Percentiles rank a stretch among this genome's conserved stretches.
Evolutionary conservation across 2,113 vertebrate genomes (phyloP).

Genomic region (Crotalus horridus): DNA sequence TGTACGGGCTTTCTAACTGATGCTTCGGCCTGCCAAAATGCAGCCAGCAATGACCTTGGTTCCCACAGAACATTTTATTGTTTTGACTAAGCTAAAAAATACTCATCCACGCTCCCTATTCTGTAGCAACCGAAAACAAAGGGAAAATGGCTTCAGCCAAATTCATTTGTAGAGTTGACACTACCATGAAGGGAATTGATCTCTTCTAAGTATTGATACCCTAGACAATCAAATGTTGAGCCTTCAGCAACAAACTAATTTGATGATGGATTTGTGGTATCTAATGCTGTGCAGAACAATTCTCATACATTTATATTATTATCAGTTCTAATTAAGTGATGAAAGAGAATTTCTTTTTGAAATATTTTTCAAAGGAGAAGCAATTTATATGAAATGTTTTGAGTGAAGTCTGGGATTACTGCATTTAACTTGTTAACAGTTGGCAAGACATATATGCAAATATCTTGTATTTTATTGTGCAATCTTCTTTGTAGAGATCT

Average conservation of each 20-base stretch:
- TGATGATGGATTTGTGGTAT: background rate
- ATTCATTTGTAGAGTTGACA: too few relatives aligned
- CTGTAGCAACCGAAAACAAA: too few relatives aligned
- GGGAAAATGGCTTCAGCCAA: too few relatives aligned
- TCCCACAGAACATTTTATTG: too few relatives aligned
- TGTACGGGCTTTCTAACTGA: too few relatives aligned
- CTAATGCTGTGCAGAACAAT: background rate
- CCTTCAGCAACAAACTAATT: background rate
- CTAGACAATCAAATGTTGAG: background rate
- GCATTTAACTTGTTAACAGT: background rate
- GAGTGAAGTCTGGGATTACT: background rate
- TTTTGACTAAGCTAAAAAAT: too few relatives aligned
- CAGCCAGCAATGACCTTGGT: too few relatives aligned
- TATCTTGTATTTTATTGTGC: background rate
- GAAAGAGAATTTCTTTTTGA: background rate
- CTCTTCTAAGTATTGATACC: background rate
- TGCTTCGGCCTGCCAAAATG: too few relatives aligned
- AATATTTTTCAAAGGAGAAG: background rate
- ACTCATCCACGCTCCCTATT: too few relatives aligned
- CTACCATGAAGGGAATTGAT: background rate
- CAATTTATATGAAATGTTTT: background rate
- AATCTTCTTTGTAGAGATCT: background rate
- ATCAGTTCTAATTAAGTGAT: background rate
- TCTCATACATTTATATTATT: background rate
- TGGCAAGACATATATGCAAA: background rate